These are phyloP conservation scores for Triplophysa bombifrons DNA, from an alignment of 2,797 vertebrate genomes.

Conservation along the genomic window DNA sequence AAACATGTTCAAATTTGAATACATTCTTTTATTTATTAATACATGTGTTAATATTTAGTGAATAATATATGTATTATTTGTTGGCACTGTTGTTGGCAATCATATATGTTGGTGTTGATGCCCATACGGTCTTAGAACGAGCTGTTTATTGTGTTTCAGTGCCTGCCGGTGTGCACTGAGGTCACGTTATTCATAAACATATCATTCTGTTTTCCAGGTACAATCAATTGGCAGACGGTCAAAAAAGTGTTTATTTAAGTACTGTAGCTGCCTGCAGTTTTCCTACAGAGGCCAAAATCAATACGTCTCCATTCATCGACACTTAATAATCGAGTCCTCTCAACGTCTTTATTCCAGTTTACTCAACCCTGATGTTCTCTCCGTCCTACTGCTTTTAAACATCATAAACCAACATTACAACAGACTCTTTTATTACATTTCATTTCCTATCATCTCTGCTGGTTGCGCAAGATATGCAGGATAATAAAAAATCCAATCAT, in stretches of 20 bases:
- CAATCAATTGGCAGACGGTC: slow-evolving; percentile 12
- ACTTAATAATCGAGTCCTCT: background rate
- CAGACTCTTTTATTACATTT: background rate
- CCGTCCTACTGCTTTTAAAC: background rate
- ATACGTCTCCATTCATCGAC: slow-evolving; percentile 27
- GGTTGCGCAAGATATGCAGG: slow-evolving; percentile 24
- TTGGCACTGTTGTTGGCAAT: too few species aligned
- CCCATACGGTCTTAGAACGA: background rate
- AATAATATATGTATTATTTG: too few species aligned
- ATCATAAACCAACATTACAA: background rate
- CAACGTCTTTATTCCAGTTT: slow-evolving; percentile 7
- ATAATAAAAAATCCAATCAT: slow-evolving; percentile 36
- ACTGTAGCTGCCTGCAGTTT: background rate
- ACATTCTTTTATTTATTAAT: too few species aligned
- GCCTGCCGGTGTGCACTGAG: background rate
- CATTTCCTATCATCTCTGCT: slow-evolving; percentile 3
- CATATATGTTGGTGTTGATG: slow-evolving; percentile 8
- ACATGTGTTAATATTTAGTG: too few species aligned
- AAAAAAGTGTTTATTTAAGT: slow-evolving; percentile 10
- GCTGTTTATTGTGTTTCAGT: slow-evolving; percentile 3
- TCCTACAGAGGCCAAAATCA: slow-evolving; percentile 13
- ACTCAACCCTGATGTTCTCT: slow-evolving; percentile 4
- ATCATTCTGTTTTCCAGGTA: background rate
- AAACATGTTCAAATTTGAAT: too few species aligned
- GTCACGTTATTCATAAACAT: slow-evolving; percentile 1